Percentiles rank a stretch among this genome's conserved stretches.
phyloP scores from a whole-genome alignment of 2,797 vertebrate species.

The Gallinago nigripennis region DNA sequence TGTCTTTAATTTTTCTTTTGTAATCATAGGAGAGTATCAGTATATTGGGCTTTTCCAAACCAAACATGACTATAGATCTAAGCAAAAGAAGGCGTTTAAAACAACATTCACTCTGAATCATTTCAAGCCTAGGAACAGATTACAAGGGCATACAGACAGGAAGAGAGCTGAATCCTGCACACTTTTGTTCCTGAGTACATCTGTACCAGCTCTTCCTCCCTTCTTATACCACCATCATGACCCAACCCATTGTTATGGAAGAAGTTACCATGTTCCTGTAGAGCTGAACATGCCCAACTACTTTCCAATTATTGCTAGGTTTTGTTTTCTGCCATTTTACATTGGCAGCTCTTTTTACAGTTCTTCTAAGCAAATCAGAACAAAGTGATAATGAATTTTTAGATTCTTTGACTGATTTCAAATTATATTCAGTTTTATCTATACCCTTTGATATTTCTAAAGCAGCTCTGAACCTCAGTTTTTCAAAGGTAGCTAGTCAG shows the following conservation, averaged over 20 bases:
- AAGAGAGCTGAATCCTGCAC: not conserved
- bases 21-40: not conserved
- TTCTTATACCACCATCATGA: not conserved
- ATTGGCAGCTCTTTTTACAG: not conserved
- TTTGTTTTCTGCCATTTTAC: not conserved
- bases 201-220: not conserved
- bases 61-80: not conserved
- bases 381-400: constrained; percentile 44
- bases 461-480: not conserved
- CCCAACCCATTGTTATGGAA: not conserved
- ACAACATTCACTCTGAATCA: not conserved
- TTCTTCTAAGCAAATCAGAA: constrained; percentile 1
- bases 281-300: not conserved
- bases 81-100: not conserved
- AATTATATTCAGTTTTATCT: constrained; percentile 47
- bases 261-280: not conserved
- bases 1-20: not conserved
- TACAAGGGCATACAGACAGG: not conserved
- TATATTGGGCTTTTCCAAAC: not conserved
- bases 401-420: constrained; percentile 11
- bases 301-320: not conserved
- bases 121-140: not conserved
- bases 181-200: not conserved
- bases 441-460: constrained; percentile 41
- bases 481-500: constrained; percentile 44